Percentiles rank a stretch among this genome's conserved stretches.
These are phyloP conservation scores for Silurus aristotelis DNA, from an alignment of 2,797 vertebrate genomes.

Conservation along the genomic window DNA sequence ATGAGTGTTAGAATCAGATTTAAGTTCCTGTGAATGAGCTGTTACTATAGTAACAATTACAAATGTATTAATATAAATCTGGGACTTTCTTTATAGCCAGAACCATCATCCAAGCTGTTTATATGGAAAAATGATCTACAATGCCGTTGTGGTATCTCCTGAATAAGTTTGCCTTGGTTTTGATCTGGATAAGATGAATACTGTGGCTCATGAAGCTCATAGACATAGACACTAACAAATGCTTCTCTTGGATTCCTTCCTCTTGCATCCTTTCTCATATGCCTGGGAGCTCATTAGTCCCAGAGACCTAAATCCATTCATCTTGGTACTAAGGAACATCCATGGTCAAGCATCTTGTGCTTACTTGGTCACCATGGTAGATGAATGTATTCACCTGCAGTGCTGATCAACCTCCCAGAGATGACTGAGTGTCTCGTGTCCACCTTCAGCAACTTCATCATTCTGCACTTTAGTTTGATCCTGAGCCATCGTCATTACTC, in stretches of 20 bases:
- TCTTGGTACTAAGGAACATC: neutral
- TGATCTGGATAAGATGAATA: neutral
- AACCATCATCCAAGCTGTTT: neutral
- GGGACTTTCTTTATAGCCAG: neutral
- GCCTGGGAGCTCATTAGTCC: neutral
- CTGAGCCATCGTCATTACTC: constrained; percentile 7
- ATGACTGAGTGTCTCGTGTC: constrained; percentile 4
- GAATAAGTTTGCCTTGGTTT: neutral
- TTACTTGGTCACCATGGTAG: neutral
- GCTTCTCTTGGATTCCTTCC: too few relatives aligned
- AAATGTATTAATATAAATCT: neutral
- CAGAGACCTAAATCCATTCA: neutral
- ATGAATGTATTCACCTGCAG: constrained; percentile 12
- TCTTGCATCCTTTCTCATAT: neutral
- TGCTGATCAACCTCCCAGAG: neutral
- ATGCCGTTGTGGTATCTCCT: neutral
- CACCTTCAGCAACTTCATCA: neutral
- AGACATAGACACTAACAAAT: too few relatives aligned
- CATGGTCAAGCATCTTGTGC: neutral
- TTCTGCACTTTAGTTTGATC: constrained; percentile 5
- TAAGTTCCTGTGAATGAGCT: neutral
- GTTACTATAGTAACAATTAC: neutral
- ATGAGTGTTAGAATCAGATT: neutral
- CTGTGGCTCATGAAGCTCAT: neutral
- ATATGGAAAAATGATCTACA: neutral